phyloP scores from a whole-genome alignment of 2,113 vertebrate species.

The Anser brachyrhynchus region DNA sequence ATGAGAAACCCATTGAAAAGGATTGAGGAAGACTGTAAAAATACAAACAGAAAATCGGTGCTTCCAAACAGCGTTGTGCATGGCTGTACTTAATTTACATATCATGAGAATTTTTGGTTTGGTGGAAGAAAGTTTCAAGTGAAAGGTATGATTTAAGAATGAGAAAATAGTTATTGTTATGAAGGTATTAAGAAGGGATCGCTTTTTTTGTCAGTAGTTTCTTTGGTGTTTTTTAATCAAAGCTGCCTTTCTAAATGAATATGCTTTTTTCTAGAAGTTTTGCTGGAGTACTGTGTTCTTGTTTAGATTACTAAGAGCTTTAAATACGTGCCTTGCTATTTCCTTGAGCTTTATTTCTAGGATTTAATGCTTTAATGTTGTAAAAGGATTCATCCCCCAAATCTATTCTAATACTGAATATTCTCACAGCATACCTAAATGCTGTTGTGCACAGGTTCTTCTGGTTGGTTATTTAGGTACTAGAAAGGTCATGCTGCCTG shows the following conservation, averaged over 20 bases:
- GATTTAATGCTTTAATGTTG: not conserved
- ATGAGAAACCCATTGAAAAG: not conserved
- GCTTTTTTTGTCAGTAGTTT: not conserved
- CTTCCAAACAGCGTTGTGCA: not conserved
- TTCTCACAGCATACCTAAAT: conserved; percentile 20
- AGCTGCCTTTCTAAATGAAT: not conserved
- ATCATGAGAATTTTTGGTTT: not conserved
- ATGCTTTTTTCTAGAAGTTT: not conserved
- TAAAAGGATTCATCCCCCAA: not conserved
- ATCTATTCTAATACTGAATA: not conserved
- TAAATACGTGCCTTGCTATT: not conserved
- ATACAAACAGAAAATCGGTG: not conserved
- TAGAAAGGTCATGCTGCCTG: conserved; percentile 58
- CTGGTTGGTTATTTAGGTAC: conserved; percentile 40
- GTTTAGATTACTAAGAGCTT: not conserved
- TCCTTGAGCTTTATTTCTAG: not conserved
- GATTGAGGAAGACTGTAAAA: not conserved
- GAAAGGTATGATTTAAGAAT: not conserved
- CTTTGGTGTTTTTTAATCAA: not conserved
- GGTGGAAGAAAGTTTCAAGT: not conserved
- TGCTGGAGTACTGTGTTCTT: not conserved
- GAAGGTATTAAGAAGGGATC: not conserved
- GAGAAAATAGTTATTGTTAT: not conserved
- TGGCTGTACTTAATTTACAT: not conserved
- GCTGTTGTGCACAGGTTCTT: not conserved